A percentile compares a stretch with the other conserved stretches of the same genome.
Conservation (phyloP, 2,888 invertebrate species). For the Drosophila diplacantha region DNA sequence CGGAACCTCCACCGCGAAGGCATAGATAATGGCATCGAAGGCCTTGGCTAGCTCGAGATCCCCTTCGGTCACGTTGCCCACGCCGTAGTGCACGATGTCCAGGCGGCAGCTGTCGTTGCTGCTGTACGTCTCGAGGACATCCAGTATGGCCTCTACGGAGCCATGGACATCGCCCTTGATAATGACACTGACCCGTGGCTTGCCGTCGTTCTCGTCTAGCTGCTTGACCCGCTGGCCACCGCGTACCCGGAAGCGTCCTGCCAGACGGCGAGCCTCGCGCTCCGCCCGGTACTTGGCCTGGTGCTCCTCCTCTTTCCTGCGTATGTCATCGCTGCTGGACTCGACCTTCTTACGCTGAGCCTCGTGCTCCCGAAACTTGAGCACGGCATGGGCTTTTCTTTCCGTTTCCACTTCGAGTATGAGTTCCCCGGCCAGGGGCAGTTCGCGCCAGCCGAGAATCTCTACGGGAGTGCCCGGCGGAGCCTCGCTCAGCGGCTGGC, state of each 20-base stretch:
- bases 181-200: conserved; percentile 81
- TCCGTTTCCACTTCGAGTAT: conserved; percentile 90
- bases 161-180: conserved; percentile 96
- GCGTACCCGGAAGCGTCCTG: conserved; percentile 81
- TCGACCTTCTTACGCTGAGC: conserved; percentile 82
- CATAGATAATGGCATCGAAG: conserved; percentile 89
- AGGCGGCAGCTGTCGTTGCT: conserved; percentile 85
- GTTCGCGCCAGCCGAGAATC: conserved; percentile 92
- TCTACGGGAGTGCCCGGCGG: conserved; percentile 88
- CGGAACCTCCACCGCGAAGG: conserved; percentile 88
- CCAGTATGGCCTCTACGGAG: conserved; percentile 95
- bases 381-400: conserved; percentile 83
- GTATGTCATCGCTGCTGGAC: conserved; percentile 82
- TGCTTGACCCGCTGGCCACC: conserved; percentile 82
- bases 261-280: conserved; percentile 81
- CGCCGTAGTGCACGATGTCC: conserved; percentile 92
- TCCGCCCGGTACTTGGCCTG: conserved; percentile 82
- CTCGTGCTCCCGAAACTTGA: conserved; percentile 82
- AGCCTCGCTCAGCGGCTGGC: conserved; percentile 82
- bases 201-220: conserved; percentile 78
- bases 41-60: conserved; percentile 89
- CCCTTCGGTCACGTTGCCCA: conserved; percentile 89
- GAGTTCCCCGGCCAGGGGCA: conserved; percentile 93
- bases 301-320: conserved; percentile 83
- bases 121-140: conserved; percentile 92